phyloP scores from a whole-genome alignment of 2,888 invertebrate species.

The Hirtodrosophila trivittata region DNA sequence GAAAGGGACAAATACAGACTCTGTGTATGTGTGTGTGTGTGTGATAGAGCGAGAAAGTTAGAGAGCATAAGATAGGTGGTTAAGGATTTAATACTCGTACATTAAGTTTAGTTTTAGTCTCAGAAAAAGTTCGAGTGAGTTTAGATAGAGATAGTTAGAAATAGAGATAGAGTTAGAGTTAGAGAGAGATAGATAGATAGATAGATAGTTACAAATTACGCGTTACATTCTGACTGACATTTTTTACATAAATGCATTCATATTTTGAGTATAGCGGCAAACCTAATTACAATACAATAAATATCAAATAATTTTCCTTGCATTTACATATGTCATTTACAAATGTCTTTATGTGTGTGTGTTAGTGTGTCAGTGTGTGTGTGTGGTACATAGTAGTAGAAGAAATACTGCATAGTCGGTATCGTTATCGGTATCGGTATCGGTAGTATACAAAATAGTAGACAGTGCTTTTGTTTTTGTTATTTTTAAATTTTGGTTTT shows the following conservation, averaged over 20 bases:
- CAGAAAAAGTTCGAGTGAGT: neutral
- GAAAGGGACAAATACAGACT: constrained; percentile 4
- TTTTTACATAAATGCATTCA: constrained; percentile 68
- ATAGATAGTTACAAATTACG: neutral
- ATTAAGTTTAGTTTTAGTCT: neutral
- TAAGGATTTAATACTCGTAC: neutral
- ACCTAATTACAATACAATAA: constrained; percentile 75
- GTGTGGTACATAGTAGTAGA: constrained; percentile 58
- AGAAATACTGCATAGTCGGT: constrained; percentile 71
- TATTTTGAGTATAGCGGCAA: constrained; percentile 76
- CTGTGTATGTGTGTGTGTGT: constrained; percentile 1
- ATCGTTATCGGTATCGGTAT: constrained; percentile 56
- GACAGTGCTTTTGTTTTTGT: constrained; percentile 66
- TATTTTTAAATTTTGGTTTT: too few relatives aligned
- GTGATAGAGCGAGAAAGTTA: constrained; percentile 10
- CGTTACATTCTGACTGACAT: constrained; percentile 45
- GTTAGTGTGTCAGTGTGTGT: constrained; percentile 29
- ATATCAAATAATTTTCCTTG: constrained; percentile 69
- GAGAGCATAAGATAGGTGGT: neutral
- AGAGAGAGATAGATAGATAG: constrained; percentile 7
- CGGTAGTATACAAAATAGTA: constrained; percentile 77
- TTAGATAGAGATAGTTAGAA: constrained; percentile 5
- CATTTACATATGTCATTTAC: constrained; percentile 76
- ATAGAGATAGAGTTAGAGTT: constrained; percentile 5
- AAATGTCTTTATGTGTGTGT: constrained; percentile 60